A percentile compares a stretch with the other conserved stretches of the same genome.
Conservation (phyloP, 2,797 vertebrate genomes). For the Myotis planiceps region DNA sequence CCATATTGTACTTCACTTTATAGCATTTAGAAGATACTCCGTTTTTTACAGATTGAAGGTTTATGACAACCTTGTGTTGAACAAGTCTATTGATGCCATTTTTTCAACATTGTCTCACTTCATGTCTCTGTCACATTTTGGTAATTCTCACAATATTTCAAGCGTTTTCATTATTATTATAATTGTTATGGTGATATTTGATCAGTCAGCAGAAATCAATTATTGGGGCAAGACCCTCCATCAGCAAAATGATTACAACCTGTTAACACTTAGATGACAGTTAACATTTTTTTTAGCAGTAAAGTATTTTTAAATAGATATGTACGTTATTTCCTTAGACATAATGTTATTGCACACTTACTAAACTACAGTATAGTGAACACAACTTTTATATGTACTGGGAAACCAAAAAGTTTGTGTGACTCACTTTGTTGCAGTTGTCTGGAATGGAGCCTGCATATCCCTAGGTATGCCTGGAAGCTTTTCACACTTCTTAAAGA, state of each 20-base stretch:
- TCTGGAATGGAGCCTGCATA: background rate
- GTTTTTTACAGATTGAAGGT: background rate
- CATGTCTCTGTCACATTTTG: background rate
- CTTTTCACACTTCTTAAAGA: background rate
- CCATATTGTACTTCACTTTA: background rate
- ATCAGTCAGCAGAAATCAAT: background rate
- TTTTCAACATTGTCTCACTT: background rate
- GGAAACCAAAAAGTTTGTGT: background rate
- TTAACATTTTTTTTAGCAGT: background rate
- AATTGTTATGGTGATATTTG: background rate
- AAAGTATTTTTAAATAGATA: background rate
- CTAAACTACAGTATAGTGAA: background rate
- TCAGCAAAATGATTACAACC: background rate
- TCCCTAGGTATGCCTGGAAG: background rate
- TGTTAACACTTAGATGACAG: background rate
- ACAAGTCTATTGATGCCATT: background rate
- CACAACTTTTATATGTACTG: background rate
- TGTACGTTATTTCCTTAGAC: background rate
- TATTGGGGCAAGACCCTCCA: background rate
- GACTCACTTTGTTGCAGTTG: background rate
- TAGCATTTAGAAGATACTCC: background rate
- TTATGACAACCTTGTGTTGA: background rate
- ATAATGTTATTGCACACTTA: background rate
- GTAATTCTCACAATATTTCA: background rate
- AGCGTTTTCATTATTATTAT: background rate